Base-by-base conservation (phyloP, 2,113 vertebrate species). In the Neomonachus schauinslandi region DNA sequence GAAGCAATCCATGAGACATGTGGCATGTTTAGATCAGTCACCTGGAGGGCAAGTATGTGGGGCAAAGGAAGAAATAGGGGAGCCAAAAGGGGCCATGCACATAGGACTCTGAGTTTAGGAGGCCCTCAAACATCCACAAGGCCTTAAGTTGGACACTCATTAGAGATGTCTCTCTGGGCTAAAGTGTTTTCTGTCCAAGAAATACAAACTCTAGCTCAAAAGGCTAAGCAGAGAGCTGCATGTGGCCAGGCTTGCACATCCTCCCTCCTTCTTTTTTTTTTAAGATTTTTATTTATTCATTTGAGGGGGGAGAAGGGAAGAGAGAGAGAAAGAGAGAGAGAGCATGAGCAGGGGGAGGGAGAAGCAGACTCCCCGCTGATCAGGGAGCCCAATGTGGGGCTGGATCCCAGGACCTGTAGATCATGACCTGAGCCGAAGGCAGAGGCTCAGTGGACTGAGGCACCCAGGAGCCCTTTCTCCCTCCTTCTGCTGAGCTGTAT, bases 41-140 rank as follows among this genome's bases (percentile, higher is more conserved):
- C 1, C 5, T 24, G 13, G 5, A 42, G 31, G 14, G 16, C 31
- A 18, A 5, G 4, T 22, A 1, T 24, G 3, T 11, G 55, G 13
- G 11, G 22, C 39, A 16, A 3, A 39, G 28, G 13, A 57, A 61
- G 1, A 13, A 0, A 28, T 1, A 15, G 24, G 24, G 24, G 13
- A 26, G 1, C 21, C 1, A 11, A 63, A 14, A 42, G 6, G 21
- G 59, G 12, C 8, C 8, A 7, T 1, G 0, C 16, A 14, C 21
- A 12, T 5, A 6, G 11, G 89, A 19, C 59, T 7, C 2, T 39
- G 33, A 24, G 15, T 53, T 36, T 24, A 2, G 6, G 28, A 72
- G 46, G 28, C 12, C 16, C 4, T 61, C 0, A 49, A 31, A 2
- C 12, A 5, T 39, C 9, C 49, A 14, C 0, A 2, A 33, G 22